Evolutionary conservation across 1,140 invertebrate genomes (phyloP).

Genomic region (Pseudomyrmex sp.): DNA sequence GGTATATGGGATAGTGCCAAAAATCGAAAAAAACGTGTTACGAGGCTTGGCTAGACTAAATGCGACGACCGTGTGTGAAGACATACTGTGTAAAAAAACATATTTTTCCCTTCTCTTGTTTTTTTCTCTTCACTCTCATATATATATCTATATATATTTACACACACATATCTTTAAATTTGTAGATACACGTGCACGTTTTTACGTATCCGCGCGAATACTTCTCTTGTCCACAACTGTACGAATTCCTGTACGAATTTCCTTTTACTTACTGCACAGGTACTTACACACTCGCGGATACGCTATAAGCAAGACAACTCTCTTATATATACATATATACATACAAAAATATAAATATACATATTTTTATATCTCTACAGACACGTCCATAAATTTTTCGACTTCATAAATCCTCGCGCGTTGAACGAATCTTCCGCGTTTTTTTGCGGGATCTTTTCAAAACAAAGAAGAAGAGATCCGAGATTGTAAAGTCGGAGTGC

Average conservation of each 20-base stretch:
- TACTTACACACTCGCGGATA: too few relatives aligned
- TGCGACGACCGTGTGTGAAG: too few relatives aligned
- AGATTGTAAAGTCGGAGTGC: too few relatives aligned
- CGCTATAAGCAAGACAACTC: too few relatives aligned
- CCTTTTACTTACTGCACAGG: too few relatives aligned
- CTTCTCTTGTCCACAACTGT: too few relatives aligned
- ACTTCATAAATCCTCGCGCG: neutral
- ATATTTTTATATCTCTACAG: constrained; percentile 12
- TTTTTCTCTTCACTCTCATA: neutral
- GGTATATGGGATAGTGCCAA: constrained; percentile 56
- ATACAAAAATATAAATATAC: neutral
- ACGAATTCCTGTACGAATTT: too few relatives aligned
- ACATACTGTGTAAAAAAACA: neutral
- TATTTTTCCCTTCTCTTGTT: neutral
- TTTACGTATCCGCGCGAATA: too few relatives aligned
- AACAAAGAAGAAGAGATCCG: too few relatives aligned
- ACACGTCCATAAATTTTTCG: neutral
- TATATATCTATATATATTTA: neutral
- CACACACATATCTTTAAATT: neutral
- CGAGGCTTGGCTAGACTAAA: neutral
- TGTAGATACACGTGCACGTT: too few relatives aligned
- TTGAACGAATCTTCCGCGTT: neutral
- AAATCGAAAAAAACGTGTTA: constrained; percentile 27
- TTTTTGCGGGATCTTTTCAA: neutral
- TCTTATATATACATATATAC: neutral